These are phyloP conservation scores for Chaenocephalus aceratus DNA, from an alignment of 2,113 vertebrate genomes.

Conservation along the genomic window DNA sequence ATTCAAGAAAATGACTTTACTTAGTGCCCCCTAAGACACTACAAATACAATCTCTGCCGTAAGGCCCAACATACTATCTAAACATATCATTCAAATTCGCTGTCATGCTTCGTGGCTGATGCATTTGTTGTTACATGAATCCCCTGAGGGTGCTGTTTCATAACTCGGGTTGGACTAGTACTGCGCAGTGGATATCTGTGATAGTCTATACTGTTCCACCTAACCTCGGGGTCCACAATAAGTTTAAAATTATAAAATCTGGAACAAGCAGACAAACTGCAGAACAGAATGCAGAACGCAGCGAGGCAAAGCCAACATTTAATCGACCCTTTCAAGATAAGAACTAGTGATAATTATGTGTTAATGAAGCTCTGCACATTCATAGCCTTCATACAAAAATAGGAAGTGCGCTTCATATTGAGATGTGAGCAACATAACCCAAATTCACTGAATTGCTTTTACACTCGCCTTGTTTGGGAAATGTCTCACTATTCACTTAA, in stretches of 20 bases:
- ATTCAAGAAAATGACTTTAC: conserved; percentile 60
- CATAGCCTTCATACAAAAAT: neutral
- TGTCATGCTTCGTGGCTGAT: conserved; percentile 37
- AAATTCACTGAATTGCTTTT: neutral
- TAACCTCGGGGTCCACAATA: conserved; percentile 26
- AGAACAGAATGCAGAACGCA: conserved; percentile 1
- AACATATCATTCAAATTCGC: conserved; percentile 59
- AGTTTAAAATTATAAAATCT: conserved; percentile 21
- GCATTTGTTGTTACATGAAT: conserved; percentile 57
- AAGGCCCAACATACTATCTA: conserved; percentile 56
- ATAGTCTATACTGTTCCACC: conserved; percentile 29
- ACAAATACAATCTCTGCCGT: conserved; percentile 31
- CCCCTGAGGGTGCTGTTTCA: conserved; percentile 47
- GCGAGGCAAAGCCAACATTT: neutral
- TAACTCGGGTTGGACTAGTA: conserved; percentile 13
- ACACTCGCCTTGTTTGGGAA: neutral
- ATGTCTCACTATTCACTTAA: neutral
- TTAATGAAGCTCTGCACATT: neutral
- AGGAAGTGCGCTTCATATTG: neutral
- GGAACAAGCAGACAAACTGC: conserved; percentile 19
- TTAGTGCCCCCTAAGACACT: conserved; percentile 47
- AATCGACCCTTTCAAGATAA: conserved; percentile 9
- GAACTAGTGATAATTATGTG: conserved; percentile 6
- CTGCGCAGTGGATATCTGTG: conserved; percentile 37
- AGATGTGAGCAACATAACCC: neutral